Evolutionary conservation across 2,113 vertebrate genomes (phyloP).

Genomic region (Dendrocopos noguchii): DNA sequence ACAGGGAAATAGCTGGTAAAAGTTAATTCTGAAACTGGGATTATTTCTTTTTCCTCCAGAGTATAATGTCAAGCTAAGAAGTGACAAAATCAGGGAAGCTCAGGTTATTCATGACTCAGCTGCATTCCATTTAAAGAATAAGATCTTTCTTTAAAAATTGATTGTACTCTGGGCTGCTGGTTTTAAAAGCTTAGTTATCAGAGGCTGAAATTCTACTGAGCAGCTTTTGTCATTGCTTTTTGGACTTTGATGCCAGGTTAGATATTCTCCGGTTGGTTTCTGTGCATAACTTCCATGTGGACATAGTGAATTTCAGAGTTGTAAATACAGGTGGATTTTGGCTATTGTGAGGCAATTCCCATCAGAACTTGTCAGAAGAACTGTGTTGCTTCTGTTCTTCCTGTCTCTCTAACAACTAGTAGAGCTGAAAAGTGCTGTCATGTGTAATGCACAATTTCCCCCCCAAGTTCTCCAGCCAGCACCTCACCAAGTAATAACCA

Average conservation of each 20-base stretch:
- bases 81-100: background rate
- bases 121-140: background rate
- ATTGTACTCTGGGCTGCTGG: background rate
- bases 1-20: background rate
- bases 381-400: background rate
- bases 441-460: background rate
- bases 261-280: background rate
- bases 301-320: background rate
- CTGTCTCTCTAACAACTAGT: background rate
- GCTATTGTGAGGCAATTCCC: background rate
- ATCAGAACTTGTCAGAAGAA: background rate
- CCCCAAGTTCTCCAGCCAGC: conserved; percentile 90
- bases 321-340: background rate
- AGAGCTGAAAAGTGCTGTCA: background rate
- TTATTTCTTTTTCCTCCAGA: background rate
- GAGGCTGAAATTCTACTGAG: background rate
- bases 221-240: background rate
- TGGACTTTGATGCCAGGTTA: background rate
- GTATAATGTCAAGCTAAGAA: background rate
- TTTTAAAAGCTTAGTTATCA: background rate
- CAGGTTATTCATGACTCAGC: background rate
- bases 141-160: background rate
- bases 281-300: background rate
- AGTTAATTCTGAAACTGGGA: background rate
- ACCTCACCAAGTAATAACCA: conserved; percentile 90